phyloP scores from a whole-genome alignment of 2,113 vertebrate genomes.

The Ornithorhynchus anatinus region DNA sequence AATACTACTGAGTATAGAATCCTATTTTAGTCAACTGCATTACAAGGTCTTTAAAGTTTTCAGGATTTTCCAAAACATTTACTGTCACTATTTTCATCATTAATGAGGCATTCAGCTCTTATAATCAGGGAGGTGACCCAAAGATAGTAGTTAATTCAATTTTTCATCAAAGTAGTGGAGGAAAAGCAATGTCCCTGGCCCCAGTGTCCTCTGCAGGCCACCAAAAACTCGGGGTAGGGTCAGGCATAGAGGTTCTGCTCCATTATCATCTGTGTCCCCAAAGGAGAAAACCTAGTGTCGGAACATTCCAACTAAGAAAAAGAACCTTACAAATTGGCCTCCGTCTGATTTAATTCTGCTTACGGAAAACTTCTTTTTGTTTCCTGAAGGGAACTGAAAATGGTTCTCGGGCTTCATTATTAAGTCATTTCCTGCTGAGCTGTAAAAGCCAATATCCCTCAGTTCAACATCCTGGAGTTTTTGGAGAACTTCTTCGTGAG shows the following conservation, averaged over 20 bases:
- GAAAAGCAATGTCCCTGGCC: constrained; percentile 14
- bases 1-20: too few relatives aligned
- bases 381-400: neutral
- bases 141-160: constrained; percentile 54
- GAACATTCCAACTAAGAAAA: neutral
- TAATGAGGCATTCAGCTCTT: constrained; percentile 49
- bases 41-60: constrained; percentile 35
- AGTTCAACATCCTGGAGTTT: neutral
- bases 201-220: neutral
- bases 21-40: too few relatives aligned
- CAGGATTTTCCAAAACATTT: constrained; percentile 29
- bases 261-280: neutral
- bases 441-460: neutral
- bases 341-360: neutral
- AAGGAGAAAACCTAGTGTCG: neutral
- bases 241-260: neutral
- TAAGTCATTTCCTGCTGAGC: neutral
- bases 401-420: constrained; percentile 8
- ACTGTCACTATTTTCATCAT: constrained; percentile 26
- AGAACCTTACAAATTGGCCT: neutral
- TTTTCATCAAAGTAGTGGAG: constrained; percentile 41
- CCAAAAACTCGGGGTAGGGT: neutral
- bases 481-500: neutral
- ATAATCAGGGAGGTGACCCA: constrained; percentile 32
- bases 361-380: neutral